Base-by-base conservation (phyloP, 1,140 invertebrate species). In the Cepaea nemoralis region DNA sequence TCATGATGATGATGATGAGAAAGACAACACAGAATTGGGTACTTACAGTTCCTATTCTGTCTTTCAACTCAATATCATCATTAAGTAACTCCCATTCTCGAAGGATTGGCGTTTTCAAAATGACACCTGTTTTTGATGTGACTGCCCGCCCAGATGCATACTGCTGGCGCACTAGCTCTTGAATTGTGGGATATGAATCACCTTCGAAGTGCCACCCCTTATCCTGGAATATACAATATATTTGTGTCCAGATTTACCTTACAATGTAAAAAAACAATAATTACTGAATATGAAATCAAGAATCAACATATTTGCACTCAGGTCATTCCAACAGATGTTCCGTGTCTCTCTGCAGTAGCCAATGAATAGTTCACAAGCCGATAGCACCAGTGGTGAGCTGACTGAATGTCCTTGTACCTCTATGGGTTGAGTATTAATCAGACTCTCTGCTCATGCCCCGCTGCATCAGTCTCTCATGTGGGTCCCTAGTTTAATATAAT, bases 61-160 rank as follows among this genome's bases (percentile, higher is more conserved):
- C 96, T 59, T 97, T 92, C 19, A 99, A 92, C 81, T 96, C 94
- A 70, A 99, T 96, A 92, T 99, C 96, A 90, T 99, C 97, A 91
- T 99, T 99, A 89, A 97, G 97, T 0, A 99, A 93, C 89, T 99
- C 97, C 97, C 98, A 99, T 93, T 98, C 97, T n/a, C 97, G 92
- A 2, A 94, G 94, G 83, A 99, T 95, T 0, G 97, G 96, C 66
- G 94, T 95, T 83, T 95, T 94, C 10, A 99, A 93, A 86, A 98
- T 94, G 69, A 97, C 96, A 76, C 97, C 97, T 2, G 97, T 98
- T 85, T 97, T 94, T 86, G 95, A 95, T 0, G 98, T 99, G 0
- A 99, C 96, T 3, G 97, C 94, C 77, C 95, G 92, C 22, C 95
- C 95, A 82, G 95, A 96, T 82, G 95, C 94, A 85, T 95, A 94